These are phyloP conservation scores for Prionace glauca DNA, from an alignment of 2,797 vertebrate species.

Conservation along the genomic window DNA sequence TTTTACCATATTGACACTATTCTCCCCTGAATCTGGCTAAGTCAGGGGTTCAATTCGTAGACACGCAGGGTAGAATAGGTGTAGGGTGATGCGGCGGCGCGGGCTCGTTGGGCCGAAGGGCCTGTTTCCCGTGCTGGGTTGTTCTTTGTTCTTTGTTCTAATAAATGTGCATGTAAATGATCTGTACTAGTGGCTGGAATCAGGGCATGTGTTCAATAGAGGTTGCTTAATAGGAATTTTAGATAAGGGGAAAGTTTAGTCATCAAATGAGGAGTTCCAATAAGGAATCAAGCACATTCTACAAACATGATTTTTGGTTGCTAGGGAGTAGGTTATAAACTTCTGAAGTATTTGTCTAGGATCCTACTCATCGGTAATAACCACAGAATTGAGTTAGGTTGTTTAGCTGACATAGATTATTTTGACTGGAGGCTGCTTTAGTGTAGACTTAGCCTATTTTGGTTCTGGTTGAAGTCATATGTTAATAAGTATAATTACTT, in stretches of 20 bases:
- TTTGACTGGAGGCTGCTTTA: not conserved
- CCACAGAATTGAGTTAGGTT: not conserved
- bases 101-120: no score
- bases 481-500: constrained; percentile 1
- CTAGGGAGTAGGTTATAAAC: not conserved
- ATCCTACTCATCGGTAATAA: not conserved
- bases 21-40: no score
- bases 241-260: not conserved
- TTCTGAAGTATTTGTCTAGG: not conserved
- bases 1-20: no score
- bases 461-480: not conserved
- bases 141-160: no score
- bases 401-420: not conserved
- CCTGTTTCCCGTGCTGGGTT: no score
- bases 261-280: not conserved
- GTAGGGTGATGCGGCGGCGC: no score
- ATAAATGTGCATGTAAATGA: no score
- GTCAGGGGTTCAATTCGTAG: no score
- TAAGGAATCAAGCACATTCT: not conserved
- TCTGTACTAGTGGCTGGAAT: not conserved
- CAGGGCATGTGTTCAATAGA: not conserved
- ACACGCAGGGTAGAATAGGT: no score
- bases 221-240: constrained; percentile 12
- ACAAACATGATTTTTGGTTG: not conserved
- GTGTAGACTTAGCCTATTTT: not conserved